Evolutionary conservation across 2,888 invertebrate species (phyloP).

Genomic region (Cyrtodaria siliqua): DNA sequence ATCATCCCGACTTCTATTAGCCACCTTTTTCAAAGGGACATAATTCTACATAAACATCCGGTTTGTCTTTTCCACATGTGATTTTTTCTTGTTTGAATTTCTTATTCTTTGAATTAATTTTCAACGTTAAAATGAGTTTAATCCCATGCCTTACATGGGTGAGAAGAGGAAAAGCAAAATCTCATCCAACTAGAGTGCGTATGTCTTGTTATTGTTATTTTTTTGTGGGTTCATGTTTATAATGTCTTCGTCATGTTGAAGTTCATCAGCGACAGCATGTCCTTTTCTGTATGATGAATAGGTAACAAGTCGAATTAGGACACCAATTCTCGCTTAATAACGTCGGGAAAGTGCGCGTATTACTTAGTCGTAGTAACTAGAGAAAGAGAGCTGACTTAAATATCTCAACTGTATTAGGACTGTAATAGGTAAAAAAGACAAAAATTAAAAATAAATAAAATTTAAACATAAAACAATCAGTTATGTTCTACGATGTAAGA

Average conservation of each 20-base stretch:
- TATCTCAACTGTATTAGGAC: too few species aligned
- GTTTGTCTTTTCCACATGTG: neutral
- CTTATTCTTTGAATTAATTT: neutral
- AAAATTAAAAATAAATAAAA: too few species aligned
- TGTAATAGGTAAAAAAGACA: too few species aligned
- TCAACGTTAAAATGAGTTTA: constrained; percentile 73
- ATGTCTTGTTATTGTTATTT: neutral
- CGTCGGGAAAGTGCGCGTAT: too few species aligned
- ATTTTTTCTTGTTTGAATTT: neutral
- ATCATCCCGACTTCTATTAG: too few species aligned
- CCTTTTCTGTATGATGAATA: too few species aligned
- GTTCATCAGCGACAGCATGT: neutral
- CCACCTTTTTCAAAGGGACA: constrained; percentile 62
- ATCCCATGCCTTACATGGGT: constrained; percentile 85
- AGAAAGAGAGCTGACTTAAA: too few species aligned
- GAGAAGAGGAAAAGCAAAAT: constrained; percentile 82
- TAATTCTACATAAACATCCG: constrained; percentile 29
- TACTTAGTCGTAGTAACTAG: too few species aligned
- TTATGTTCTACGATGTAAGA: too few species aligned
- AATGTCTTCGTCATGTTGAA: neutral
- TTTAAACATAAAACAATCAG: too few species aligned
- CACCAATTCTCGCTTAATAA: too few species aligned
- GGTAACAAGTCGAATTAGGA: too few species aligned
- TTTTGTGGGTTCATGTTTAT: neutral
- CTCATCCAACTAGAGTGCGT: constrained; percentile 80